Evolutionary conservation across 2,888 invertebrate species (phyloP).

Genomic region (Lottia gigantea): DNA sequence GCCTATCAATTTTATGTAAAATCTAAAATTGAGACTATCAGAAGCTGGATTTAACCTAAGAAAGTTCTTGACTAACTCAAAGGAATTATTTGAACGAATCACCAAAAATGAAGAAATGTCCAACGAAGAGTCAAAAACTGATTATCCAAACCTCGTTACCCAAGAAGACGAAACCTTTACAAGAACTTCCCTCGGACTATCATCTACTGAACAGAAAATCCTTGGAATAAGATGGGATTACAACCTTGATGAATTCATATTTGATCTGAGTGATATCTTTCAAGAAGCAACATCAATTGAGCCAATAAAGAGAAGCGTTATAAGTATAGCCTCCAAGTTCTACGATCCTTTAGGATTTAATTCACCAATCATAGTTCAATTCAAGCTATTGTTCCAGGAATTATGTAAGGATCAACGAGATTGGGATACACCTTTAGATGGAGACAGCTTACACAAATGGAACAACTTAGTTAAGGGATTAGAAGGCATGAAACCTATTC

Average conservation of each 20-base stretch:
- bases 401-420: no score
- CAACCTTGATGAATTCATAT: not conserved
- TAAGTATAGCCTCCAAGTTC: not conserved
- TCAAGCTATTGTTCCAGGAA: not conserved
- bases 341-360: no score
- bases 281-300: not conserved
- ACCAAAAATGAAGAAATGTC: not conserved
- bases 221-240: no score
- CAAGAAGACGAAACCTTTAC: not conserved
- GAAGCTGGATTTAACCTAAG: slow-evolving; percentile 1
- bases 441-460: not conserved
- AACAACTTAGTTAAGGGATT: not conserved
- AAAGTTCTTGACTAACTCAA: not conserved
- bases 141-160: not conserved
- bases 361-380: slow-evolving; percentile 1
- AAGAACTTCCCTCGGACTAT: not conserved
- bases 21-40: not conserved
- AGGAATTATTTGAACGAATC: not conserved
- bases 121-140: no score
- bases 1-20: not conserved
- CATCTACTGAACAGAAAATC: not conserved
- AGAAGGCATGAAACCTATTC: not conserved
- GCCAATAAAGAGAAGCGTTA: not conserved
- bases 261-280: not conserved
- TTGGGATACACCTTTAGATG: not conserved